Percentiles rank a stretch among this genome's conserved stretches.
Conservation (phyloP, 2,797 vertebrate species). For the Enteromius trimaculatus region DNA sequence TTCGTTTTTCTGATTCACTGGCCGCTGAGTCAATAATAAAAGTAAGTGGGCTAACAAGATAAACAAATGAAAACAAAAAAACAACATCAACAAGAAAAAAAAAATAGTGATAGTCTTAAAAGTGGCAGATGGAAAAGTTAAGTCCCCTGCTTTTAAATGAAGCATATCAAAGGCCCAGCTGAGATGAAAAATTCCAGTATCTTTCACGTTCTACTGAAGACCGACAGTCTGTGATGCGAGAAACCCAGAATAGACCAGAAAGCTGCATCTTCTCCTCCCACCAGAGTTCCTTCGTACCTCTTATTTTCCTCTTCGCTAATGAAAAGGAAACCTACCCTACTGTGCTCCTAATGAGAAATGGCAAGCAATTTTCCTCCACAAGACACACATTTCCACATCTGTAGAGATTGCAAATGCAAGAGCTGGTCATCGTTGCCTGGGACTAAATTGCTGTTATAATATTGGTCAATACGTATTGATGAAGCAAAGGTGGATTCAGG, state of each 20-base stretch:
- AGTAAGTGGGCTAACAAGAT: constrained; percentile 41
- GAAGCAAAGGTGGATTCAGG: constrained; percentile 67
- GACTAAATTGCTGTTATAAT: constrained; percentile 76
- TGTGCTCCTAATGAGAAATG: constrained; percentile 77
- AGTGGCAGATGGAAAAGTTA: constrained; percentile 73
- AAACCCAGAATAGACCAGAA: constrained; percentile 70
- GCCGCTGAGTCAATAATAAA: constrained; percentile 37
- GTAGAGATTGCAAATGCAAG: constrained; percentile 72
- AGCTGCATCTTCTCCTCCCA: constrained; percentile 53
- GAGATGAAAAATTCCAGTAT: constrained; percentile 69
- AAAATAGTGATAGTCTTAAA: constrained; percentile 52
- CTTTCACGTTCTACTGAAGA: constrained; percentile 66
- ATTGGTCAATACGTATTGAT: constrained; percentile 78
- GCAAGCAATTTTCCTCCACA: constrained; percentile 69
- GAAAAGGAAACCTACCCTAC: constrained; percentile 69
- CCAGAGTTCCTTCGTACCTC: constrained; percentile 43
- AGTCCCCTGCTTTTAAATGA: constrained; percentile 76
- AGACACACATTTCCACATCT: constrained; percentile 57
- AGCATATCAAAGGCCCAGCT: constrained; percentile 71
- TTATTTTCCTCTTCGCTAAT: constrained; percentile 73
- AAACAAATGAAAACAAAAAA: constrained; percentile 40
- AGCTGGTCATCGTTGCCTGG: constrained; percentile 70
- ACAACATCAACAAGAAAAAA: not conserved
- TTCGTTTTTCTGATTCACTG: constrained; percentile 42
- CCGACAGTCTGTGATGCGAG: constrained; percentile 70